These are phyloP conservation scores for Toxotes jaculatrix DNA, from an alignment of 2,113 vertebrate species.

Conservation along the genomic window DNA sequence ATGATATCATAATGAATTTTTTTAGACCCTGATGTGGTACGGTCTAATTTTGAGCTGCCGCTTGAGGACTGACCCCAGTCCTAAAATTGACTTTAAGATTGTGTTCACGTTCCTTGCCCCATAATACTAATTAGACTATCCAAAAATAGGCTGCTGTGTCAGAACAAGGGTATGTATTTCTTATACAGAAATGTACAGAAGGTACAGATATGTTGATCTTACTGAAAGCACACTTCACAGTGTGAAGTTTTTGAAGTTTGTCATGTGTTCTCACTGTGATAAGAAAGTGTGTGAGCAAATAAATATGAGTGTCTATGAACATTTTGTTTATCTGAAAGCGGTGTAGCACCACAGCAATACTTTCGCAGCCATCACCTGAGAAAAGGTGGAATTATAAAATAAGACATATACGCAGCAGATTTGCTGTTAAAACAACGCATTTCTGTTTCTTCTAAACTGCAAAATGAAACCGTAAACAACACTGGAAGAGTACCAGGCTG, in stretches of 20 bases:
- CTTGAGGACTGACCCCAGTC: slow-evolving; percentile 35
- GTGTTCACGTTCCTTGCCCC: not conserved
- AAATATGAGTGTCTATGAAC: not conserved
- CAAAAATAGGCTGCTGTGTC: slow-evolving; percentile 36
- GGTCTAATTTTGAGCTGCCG: slow-evolving; percentile 32
- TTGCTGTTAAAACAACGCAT: not conserved
- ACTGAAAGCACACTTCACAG: not conserved
- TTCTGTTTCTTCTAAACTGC: not conserved
- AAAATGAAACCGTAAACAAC: not conserved
- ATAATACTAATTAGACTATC: slow-evolving; percentile 8
- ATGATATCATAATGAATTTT: not conserved
- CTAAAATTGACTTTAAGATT: slow-evolving; percentile 21
- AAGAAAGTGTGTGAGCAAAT: not conserved
- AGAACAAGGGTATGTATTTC: slow-evolving; percentile 8
- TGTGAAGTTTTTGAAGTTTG: not conserved
- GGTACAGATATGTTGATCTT: not conserved
- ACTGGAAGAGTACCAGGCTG: not conserved
- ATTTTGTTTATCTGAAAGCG: not conserved
- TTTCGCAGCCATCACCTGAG: not conserved
- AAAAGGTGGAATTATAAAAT: not conserved
- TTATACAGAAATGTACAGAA: not conserved
- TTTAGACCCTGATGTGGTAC: not conserved
- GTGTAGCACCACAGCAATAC: not conserved
- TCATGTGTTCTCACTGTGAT: not conserved
- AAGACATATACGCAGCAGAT: not conserved